Evolutionary conservation across 2,797 vertebrate genomes (phyloP), one percentile per base, ranked within the genome.

Genomic region (Amblyopsis hoosieri): DNA sequence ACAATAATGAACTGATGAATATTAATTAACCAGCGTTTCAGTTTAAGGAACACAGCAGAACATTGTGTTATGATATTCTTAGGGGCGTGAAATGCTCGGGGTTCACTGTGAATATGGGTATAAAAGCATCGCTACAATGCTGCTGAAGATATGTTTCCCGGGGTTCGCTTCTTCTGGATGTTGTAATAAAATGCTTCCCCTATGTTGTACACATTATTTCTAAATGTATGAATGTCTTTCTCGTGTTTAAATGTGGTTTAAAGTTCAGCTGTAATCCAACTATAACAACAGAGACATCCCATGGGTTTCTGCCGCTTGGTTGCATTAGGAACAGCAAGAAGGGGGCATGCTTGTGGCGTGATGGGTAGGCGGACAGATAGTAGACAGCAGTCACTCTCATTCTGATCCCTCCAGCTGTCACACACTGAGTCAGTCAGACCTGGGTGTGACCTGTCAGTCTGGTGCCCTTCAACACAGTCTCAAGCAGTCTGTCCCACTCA

Each of bases 391-490:
- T 82, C 77, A 63, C 50, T 63, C 72, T 76, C 71, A 75, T 60
- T 77, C 67, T 74, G 48, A 69, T 72, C 60, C 74, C 66, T 13
- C 19, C 31, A 54, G 64, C 76, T 78, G 81, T 82, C 77, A 79
- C 72, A 79, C 72, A 60, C 61, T 56, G 71, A 75, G 83, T 79
- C 69, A 76, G 75, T 67, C 78, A 81, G 78, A 74, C 79, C 76
- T 62, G 71, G n/a, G 75, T 77, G 79, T 83, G 87, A 82, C 81
- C 72, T 82, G 87, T 85, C 90, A 87, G 66, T 87, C 80, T 75
- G 59, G 69, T 17, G 57, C 60, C 74, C 64, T 76, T 77, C 74
- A 77, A 73, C 80, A 74, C 74, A 62, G 74, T 57, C 69, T 83
- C 74, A 45, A 83, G 83, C 71, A 71, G 71, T 37, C 73, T 75